phyloP scores from a whole-genome alignment of 2,797 vertebrate genomes.

The Petrocephalus sullivani region DNA sequence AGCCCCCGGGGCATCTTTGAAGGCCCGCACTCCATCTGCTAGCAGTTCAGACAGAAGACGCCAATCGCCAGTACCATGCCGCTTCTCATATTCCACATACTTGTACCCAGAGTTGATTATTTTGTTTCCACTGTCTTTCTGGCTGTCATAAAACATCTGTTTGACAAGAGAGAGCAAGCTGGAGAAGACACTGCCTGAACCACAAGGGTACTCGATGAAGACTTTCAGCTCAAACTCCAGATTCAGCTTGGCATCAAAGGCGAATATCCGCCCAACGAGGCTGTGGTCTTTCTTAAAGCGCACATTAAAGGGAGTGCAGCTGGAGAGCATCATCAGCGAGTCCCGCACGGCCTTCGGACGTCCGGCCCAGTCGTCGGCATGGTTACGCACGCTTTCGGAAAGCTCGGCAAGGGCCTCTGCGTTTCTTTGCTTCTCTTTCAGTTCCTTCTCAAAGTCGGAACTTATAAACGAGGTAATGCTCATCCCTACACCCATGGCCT shows the following conservation, averaged over 20 bases:
- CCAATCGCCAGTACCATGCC: slow-evolving; percentile 77
- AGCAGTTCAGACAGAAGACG: slow-evolving; percentile 75
- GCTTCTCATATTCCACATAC: slow-evolving; percentile 83
- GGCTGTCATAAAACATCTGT: slow-evolving; percentile 80
- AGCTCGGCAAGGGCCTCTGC: slow-evolving; percentile 65
- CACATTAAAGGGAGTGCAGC: slow-evolving; percentile 76
- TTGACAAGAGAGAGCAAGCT: slow-evolving; percentile 71
- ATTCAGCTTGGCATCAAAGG: slow-evolving; percentile 69
- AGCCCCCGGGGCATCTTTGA: slow-evolving; percentile 59
- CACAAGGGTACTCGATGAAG: slow-evolving; percentile 77
- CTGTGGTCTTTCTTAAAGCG: slow-evolving; percentile 85
- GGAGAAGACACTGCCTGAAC: slow-evolving; percentile 76
- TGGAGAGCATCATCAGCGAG: slow-evolving; percentile 66
- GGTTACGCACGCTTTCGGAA: slow-evolving; percentile 69
- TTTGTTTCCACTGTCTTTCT: slow-evolving; percentile 66
- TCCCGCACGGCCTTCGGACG: slow-evolving; percentile 66
- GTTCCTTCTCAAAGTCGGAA: slow-evolving; percentile 71
- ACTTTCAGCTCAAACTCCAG: slow-evolving; percentile 79
- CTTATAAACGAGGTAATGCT: slow-evolving; percentile 62
- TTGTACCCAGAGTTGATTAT: slow-evolving; percentile 78
- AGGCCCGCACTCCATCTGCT: slow-evolving; percentile 72
- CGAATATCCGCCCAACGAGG: slow-evolving; percentile 71
- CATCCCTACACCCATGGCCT: slow-evolving; percentile 49
- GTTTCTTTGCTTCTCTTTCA: slow-evolving; percentile 67
- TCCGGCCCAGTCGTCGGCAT: slow-evolving; percentile 76